Conservation (phyloP, 2,797 vertebrate species). For the Sebastes iracundus region DNA sequence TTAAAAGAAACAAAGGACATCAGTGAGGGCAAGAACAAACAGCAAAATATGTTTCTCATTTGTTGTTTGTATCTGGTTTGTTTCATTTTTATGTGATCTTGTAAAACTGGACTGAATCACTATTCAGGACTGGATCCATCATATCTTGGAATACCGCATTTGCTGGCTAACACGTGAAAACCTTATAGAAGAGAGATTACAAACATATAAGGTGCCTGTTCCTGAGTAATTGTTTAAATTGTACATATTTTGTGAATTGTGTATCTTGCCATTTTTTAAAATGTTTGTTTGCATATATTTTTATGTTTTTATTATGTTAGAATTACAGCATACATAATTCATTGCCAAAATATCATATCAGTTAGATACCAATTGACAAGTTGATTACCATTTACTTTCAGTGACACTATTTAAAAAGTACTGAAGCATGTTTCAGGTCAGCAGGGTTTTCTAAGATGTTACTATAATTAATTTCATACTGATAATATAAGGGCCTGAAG, state of each 20-base stretch:
- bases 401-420: conserved; percentile 31
- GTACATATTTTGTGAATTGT: conserved; percentile 55
- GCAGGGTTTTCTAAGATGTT: conserved; percentile 40
- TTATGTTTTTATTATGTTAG: conserved; percentile 53
- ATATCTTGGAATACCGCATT: conserved; percentile 90
- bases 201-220: conserved; percentile 82
- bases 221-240: conserved; percentile 58
- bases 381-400: conserved; percentile 18
- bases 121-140: conserved; percentile 83
- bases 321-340: conserved; percentile 36
- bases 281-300: conserved; percentile 53
- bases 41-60: conserved; percentile 48
- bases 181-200: conserved; percentile 73
- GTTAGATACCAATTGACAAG: conserved; percentile 22
- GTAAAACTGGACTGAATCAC: conserved; percentile 88
- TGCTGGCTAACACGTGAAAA: conserved; percentile 84
- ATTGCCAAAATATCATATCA: conserved; percentile 60
- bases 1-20: conserved; percentile 77
- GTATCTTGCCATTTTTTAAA: conserved; percentile 39
- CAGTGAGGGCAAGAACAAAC: conserved; percentile 51
- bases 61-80: conserved; percentile 46
- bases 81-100: conserved; percentile 80
- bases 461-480: conserved; percentile 33
- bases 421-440: conserved; percentile 39
- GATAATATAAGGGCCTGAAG: conserved; percentile 28